These are phyloP conservation scores for Epinephelus fuscoguttatus DNA, from an alignment of 2,113 vertebrate species.

Conservation along the genomic window DNA sequence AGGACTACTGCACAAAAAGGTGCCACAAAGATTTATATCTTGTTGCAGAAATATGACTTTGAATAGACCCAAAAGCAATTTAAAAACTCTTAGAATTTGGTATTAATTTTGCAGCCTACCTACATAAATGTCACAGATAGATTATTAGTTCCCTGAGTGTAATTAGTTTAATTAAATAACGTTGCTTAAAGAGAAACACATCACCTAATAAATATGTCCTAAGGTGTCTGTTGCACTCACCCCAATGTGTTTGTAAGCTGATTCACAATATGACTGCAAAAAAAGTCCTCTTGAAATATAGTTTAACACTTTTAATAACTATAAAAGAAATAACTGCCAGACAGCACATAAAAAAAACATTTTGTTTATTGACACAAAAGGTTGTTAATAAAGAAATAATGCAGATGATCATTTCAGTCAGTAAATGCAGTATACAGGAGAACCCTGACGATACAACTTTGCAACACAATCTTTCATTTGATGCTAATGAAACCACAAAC, in stretches of 20 bases:
- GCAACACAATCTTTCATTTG: constrained; percentile 28
- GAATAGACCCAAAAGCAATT: constrained; percentile 10
- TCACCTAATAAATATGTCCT: constrained; percentile 52
- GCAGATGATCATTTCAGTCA: constrained; percentile 78
- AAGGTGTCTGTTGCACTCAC: constrained; percentile 1
- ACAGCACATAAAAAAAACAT: constrained; percentile 49
- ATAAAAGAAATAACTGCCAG: constrained; percentile 27
- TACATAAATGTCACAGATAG: constrained; percentile 34
- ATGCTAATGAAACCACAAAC: constrained; percentile 48
- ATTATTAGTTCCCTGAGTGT: constrained; percentile 38
- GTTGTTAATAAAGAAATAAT: constrained; percentile 79
- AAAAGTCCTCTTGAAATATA: constrained; percentile 1
- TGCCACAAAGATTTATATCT: neutral
- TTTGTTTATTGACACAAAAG: constrained; percentile 66
- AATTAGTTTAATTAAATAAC: constrained; percentile 65
- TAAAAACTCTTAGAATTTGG: neutral
- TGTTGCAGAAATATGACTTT: constrained; percentile 31
- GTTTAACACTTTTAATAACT: constrained; percentile 23
- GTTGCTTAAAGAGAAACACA: constrained; percentile 2
- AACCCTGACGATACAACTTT: constrained; percentile 48
- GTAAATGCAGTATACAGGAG: constrained; percentile 58
- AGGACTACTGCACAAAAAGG: neutral
- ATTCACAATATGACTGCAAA: constrained; percentile 36
- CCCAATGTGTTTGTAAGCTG: constrained; percentile 12
- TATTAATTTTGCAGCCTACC: neutral